These are phyloP conservation scores for Athetis lepigone DNA, from an alignment of 2,888 invertebrate genomes.

Conservation along the genomic window DNA sequence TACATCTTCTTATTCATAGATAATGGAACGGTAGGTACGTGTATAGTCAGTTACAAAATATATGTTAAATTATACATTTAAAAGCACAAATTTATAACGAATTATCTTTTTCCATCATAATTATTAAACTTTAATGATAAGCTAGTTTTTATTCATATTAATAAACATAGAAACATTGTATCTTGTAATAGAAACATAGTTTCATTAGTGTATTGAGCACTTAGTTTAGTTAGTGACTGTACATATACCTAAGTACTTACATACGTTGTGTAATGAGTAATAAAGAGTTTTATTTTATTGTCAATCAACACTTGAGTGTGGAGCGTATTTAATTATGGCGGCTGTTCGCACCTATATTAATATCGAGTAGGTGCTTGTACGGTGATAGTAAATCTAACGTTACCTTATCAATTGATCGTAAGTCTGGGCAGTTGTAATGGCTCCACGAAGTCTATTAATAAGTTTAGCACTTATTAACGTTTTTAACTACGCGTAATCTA, in stretches of 20 bases:
- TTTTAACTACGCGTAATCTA: background rate
- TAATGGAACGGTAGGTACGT: background rate
- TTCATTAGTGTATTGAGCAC: conserved; percentile 12
- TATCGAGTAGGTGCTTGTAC: conserved; percentile 56
- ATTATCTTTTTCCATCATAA: background rate
- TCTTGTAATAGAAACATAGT: conserved; percentile 4
- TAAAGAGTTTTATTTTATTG: conserved; percentile 68
- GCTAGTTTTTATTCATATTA: conserved; percentile 9
- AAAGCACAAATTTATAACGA: background rate
- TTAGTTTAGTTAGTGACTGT: conserved; percentile 11
- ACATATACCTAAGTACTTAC: conserved; percentile 53
- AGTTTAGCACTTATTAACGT: background rate
- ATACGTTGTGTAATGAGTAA: conserved; percentile 61
- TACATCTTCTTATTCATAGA: background rate
- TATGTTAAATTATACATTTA: no score
- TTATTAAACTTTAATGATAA: conserved; percentile 20
- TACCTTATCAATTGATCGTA: conserved; percentile 37
- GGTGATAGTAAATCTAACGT: conserved; percentile 44
- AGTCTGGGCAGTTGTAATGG: conserved; percentile 4
- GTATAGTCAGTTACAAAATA: conserved; percentile 2
- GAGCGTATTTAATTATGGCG: conserved; percentile 67
- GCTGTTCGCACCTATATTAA: conserved; percentile 57
- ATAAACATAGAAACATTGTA: no score
- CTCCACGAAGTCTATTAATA: conserved; percentile 20
- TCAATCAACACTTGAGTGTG: conserved; percentile 66